Percentiles rank a stretch among this genome's conserved stretches.
Evolutionary conservation across 2,113 vertebrate genomes (phyloP).

Genomic region (Brevimyrus niger): DNA sequence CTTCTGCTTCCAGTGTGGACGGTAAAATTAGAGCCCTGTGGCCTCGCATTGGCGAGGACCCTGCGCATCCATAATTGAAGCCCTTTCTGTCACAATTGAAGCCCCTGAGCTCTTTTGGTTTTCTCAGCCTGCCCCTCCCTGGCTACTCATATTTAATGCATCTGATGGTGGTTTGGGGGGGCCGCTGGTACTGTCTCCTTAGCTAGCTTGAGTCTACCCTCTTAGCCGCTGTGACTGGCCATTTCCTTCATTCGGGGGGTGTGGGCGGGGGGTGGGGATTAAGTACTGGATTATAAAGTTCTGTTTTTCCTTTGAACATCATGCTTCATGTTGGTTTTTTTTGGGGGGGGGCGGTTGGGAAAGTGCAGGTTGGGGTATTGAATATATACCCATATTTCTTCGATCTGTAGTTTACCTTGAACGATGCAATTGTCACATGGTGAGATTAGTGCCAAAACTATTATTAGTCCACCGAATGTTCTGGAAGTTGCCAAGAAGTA

Average conservation of each 20-base stretch:
- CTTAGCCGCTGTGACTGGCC: background rate
- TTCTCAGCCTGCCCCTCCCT: slow-evolving; percentile 16
- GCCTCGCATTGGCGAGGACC: slow-evolving; percentile 2
- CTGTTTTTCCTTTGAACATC: background rate
- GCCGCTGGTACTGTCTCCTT: background rate
- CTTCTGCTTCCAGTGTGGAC: background rate
- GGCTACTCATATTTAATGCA: slow-evolving; percentile 26
- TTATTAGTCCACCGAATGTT: background rate
- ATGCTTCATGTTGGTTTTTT: background rate
- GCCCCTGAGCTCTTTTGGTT: slow-evolving; percentile 12
- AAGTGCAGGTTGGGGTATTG: background rate
- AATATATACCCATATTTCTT: background rate
- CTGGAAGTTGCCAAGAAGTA: background rate
- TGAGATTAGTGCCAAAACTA: background rate
- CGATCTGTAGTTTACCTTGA: background rate
- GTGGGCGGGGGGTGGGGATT: background rate
- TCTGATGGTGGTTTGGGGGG: background rate
- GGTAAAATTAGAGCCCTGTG: slow-evolving; percentile 15
- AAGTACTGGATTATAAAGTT: background rate
- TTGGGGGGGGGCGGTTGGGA: background rate
- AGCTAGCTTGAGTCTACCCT: slow-evolving; percentile 5
- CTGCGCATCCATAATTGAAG: slow-evolving; percentile 23
- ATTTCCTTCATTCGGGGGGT: background rate
- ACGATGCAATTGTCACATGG: background rate
- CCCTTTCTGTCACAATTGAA: slow-evolving; percentile 17